Evolutionary conservation across 2,797 vertebrate genomes (phyloP).

Genomic region (Sebastes steindachneri): DNA sequence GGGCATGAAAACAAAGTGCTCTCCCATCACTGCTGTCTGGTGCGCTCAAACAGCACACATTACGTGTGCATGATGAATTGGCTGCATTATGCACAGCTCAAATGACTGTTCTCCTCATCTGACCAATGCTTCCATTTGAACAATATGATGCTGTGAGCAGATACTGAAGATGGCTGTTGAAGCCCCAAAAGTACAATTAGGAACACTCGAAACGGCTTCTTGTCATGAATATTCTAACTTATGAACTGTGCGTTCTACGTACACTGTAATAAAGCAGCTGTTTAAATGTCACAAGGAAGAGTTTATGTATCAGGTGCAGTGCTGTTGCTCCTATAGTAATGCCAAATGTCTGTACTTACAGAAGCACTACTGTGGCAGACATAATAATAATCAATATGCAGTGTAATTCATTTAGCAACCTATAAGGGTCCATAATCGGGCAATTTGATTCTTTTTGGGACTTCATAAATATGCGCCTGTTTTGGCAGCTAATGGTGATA

Average conservation of each 20-base stretch:
- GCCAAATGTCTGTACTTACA: background rate
- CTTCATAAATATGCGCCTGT: background rate
- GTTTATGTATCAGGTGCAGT: background rate
- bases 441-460: background rate
- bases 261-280: background rate
- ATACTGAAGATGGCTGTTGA: background rate
- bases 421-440: background rate
- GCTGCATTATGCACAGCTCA: conserved; percentile 71
- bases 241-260: background rate
- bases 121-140: conserved; percentile 60
- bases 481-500: background rate
- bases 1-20: conserved; percentile 76
- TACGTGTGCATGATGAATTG: conserved; percentile 81
- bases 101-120: conserved; percentile 68
- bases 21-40: conserved; percentile 81
- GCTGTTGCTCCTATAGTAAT: background rate
- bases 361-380: background rate
- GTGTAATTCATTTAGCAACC: conserved; percentile 21
- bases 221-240: conserved; percentile 6
- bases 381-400: conserved; percentile 17
- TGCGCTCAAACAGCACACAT: conserved; percentile 76
- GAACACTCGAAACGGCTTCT: background rate
- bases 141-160: conserved; percentile 30
- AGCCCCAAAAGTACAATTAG: conserved; percentile 12
- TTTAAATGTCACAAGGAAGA: conserved; percentile 13